Evolutionary conservation across 2,797 vertebrate genomes (phyloP), one percentile per base, ranked within the genome.

Genomic region (Lacerta agilis): DNA sequence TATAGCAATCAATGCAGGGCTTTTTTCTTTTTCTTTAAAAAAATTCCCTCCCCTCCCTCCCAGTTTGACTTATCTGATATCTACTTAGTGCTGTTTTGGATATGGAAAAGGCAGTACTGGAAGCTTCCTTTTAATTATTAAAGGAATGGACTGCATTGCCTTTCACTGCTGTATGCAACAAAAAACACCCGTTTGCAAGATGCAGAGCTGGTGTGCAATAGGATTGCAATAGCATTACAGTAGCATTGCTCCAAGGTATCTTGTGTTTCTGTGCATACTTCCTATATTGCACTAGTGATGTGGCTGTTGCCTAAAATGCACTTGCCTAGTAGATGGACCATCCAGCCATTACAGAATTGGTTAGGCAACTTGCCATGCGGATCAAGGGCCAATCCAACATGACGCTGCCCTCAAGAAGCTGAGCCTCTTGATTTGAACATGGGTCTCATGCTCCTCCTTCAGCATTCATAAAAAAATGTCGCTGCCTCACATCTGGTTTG

Each of bases 31-130:
- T 67, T 27, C 49, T 72, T 38, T 33, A 3, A 69, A 25, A 67
- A 10, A 27, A 7, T n/a, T 8, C 18, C 43, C 27, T 7, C 5
- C 33, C 4, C 45, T 17, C 2, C n/a, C 36, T 55, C 64, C 38
- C 69, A 88, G 61, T 73, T 91, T 92, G 78, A 83, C 81, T 90
- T 94, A 94, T 92, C 87, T 93, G 93, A 41, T 18, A 93, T 90
- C 88, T 89, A 82, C 83, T 91, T 92, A 94, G 92, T 87, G 73
- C 25, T n/a, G 27, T 71, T 86, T 7, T 4, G 85, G n/a, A 79
- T 9, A 83, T 29, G 25, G 15, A 38, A 29, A 18, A 90, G 64
- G 75, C 73, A 88, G 43, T 38, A 6, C 27, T 88, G 38, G 83
- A 94, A 93, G 45, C 1, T 79, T 72, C 33, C 8, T 82, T 92